Evolutionary conservation across 2,113 vertebrate species (phyloP).

Genomic region (Fukomys damarensis): DNA sequence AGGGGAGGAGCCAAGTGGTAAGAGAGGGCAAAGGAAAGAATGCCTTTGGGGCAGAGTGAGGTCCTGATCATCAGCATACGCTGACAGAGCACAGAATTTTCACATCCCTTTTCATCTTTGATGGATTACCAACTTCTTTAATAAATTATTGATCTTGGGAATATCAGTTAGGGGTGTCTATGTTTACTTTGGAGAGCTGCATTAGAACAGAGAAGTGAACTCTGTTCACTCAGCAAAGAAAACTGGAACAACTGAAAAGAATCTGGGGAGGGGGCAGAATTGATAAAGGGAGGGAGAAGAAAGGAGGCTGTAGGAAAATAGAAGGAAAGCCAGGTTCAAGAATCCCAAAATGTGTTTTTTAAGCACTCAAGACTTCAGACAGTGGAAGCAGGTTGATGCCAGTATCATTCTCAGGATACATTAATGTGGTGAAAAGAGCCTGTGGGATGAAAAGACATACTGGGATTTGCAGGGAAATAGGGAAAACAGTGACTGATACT

Average conservation of each 20-base stretch:
- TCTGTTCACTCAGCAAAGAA: slow-evolving; percentile 77
- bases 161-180: not conserved
- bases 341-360: slow-evolving; percentile 84
- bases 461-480: slow-evolving; percentile 86
- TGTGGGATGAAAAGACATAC: slow-evolving; percentile 86
- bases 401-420: slow-evolving; percentile 87
- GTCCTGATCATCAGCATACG: not conserved
- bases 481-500: slow-evolving; percentile 88
- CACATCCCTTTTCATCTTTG: slow-evolving; percentile 20
- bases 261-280: not conserved
- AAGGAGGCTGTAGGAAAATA: slow-evolving; percentile 46
- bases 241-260: slow-evolving; percentile 30
- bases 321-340: slow-evolving; percentile 81
- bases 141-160: slow-evolving; percentile 12
- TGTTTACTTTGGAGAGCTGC: slow-evolving; percentile 67
- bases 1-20: not conserved
- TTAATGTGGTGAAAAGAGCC: slow-evolving; percentile 85
- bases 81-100: not conserved
- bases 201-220: slow-evolving; percentile 74
- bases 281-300: not conserved
- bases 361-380: slow-evolving; percentile 85
- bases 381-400: slow-evolving; percentile 86
- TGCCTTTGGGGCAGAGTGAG: not conserved
- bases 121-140: not conserved
- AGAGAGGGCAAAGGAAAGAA: not conserved